These are phyloP conservation scores for Anas bernieri DNA, from an alignment of 2,797 vertebrate species.

Conservation along the genomic window DNA sequence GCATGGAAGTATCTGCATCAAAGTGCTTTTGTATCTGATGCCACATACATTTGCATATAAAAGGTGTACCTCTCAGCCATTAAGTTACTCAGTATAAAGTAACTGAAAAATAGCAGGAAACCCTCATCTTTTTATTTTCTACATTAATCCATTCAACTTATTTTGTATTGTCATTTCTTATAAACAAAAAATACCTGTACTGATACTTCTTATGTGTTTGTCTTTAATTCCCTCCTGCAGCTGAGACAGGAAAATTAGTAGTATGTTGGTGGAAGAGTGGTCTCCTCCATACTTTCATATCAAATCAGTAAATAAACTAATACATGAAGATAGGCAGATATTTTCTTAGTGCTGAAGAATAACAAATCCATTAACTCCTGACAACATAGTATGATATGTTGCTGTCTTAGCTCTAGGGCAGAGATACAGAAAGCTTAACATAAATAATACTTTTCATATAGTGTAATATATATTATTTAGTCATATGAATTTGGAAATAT, in stretches of 20 bases:
- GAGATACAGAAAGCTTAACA: not conserved
- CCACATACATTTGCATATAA: not conserved
- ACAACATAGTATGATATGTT: not conserved
- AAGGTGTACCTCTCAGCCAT: not conserved
- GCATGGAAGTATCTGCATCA: not conserved
- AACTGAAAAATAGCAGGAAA: not conserved
- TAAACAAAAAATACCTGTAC: not conserved
- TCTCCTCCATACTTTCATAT: not conserved
- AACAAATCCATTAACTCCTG: not conserved
- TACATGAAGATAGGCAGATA: not conserved
- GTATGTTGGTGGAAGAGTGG: not conserved
- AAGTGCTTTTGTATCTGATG: not conserved
- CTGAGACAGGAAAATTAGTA: not conserved
- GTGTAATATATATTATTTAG: not conserved
- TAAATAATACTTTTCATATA: not conserved
- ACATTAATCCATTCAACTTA: not conserved
- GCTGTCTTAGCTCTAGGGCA: not conserved
- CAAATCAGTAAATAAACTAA: not conserved
- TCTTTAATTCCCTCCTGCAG: not conserved
- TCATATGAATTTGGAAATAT: not conserved
- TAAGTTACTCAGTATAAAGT: not conserved
- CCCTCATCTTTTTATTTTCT: not conserved
- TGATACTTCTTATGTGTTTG: not conserved
- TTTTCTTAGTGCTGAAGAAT: not conserved
- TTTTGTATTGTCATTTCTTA: not conserved